Conservation (phyloP, 2,797 vertebrate species). For the Australoheros facetus region DNA sequence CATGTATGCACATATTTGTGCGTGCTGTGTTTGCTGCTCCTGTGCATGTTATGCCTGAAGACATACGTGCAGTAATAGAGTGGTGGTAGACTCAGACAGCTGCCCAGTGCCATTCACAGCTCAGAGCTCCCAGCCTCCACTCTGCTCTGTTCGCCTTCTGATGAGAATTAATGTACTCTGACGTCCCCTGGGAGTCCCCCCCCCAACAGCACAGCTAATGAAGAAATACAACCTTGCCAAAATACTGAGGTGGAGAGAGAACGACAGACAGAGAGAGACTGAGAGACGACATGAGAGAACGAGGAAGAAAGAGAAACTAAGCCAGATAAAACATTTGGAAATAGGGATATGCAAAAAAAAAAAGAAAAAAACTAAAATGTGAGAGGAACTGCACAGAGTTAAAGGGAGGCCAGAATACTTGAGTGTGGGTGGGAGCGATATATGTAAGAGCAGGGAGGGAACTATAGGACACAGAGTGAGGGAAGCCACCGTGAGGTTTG, state of each 20-base stretch:
- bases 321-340: slow-evolving; percentile 41
- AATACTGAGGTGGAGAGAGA: slow-evolving; percentile 67
- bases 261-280: slow-evolving; percentile 60
- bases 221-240: slow-evolving; percentile 88
- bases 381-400: slow-evolving; percentile 22
- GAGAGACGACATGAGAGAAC: slow-evolving; percentile 54
- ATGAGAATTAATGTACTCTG: slow-evolving; percentile 94
- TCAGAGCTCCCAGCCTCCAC: slow-evolving; percentile 84
- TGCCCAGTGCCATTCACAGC: slow-evolving; percentile 92
- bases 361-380: background rate
- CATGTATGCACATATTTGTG: slow-evolving; percentile 55
- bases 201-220: slow-evolving; percentile 83
- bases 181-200: slow-evolving; percentile 86
- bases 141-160: slow-evolving; percentile 83
- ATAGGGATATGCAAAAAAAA: slow-evolving; percentile 5
- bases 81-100: slow-evolving; percentile 88
- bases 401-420: slow-evolving; percentile 34
- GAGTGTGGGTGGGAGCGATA: slow-evolving; percentile 8
- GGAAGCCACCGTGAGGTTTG: slow-evolving; percentile 70
- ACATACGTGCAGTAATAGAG: slow-evolving; percentile 85
- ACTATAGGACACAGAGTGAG: slow-evolving; percentile 37
- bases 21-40: slow-evolving; percentile 42
- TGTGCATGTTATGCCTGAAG: slow-evolving; percentile 82
- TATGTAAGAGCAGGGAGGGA: slow-evolving; percentile 10
- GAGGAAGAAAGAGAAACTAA: slow-evolving; percentile 27